Base-by-base conservation (phyloP, 2,888 invertebrate species). In the Aromia moschata region DNA sequence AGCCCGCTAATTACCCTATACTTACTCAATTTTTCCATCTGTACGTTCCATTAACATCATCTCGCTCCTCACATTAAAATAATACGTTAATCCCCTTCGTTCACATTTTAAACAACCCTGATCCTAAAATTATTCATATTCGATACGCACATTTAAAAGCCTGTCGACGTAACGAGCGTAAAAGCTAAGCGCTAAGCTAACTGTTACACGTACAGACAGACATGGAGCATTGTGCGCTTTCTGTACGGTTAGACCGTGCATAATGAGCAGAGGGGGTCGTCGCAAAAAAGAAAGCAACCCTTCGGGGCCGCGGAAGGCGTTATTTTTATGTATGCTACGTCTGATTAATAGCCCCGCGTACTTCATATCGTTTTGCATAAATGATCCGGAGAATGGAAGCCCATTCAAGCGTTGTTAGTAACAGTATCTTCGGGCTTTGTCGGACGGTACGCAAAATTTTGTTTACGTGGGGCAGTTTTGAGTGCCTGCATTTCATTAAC, bases 231-330 rank as follows among this genome's bases (percentile, higher is more conserved):
- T 38, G 62, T 56, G 56, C 57, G 58, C 55, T 69, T 70, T 71
- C 66, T 67, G 66, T 67, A 68, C 60, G 71, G 71, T 68, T 67
- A 69, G 63, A 69, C 69, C 71, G 69, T 69, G 67, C 53, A 69
- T 69, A 70, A 71, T 65, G 55, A 57, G 51, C 47, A 55, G 63
- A 67, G 71, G 71, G 62, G n/a, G n/a, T 54, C 3, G 3, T n/a
- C n/a, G n/a, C n/a, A 11, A 55, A 58, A 59, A 60, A 58, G 65
- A 64, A 57, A 58, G 57, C 57, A 68, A 68, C 70, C 73, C 70
- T 71, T 67, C 67, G 64, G 67, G 69, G 65, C n/a, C 64, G 60
- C 60, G 60, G 59, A 53, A 65, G 68, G 68, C 62, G 69, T 70
- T 70, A 64, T 61, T 67, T 71, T 69, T 68, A 62, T 65, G 62